Evolutionary conservation across 2,797 vertebrate genomes (phyloP).

Genomic region (Eospalax fontanierii): DNA sequence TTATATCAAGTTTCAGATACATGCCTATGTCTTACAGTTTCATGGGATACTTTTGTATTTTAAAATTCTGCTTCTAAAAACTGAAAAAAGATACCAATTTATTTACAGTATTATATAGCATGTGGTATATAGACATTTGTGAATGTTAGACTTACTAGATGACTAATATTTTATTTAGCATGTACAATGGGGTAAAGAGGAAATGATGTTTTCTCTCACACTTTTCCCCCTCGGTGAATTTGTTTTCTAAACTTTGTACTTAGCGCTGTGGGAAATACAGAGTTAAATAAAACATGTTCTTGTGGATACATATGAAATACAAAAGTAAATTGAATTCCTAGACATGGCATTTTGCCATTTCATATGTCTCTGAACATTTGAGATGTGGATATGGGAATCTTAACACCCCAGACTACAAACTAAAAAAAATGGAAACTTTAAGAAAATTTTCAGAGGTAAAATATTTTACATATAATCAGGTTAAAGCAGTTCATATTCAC

Average conservation of each 20-base stretch:
- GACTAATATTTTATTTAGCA: conserved; percentile 4
- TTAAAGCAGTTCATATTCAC: background rate
- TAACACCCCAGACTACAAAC: conserved; percentile 8
- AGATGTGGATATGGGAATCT: background rate
- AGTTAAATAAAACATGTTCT: background rate
- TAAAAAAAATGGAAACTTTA: background rate
- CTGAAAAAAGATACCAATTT: background rate
- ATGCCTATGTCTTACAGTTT: background rate
- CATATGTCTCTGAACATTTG: background rate
- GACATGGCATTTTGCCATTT: background rate
- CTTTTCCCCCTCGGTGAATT: background rate
- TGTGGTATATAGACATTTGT: background rate
- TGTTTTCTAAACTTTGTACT: background rate
- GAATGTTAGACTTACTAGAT: background rate
- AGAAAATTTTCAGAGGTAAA: conserved; percentile 9
- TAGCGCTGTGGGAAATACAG: background rate
- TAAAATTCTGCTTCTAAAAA: background rate
- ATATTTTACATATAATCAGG: background rate
- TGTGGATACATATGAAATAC: background rate
- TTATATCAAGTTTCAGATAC: background rate
- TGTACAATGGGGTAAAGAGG: background rate
- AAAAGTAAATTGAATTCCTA: conserved; percentile 29
- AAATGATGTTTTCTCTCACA: background rate
- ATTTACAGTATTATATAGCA: background rate
- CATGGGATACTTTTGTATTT: background rate